Percentiles rank a stretch among this genome's conserved stretches.
Conservation (phyloP, 2,888 invertebrate species). For the Conchocele bisecta region DNA sequence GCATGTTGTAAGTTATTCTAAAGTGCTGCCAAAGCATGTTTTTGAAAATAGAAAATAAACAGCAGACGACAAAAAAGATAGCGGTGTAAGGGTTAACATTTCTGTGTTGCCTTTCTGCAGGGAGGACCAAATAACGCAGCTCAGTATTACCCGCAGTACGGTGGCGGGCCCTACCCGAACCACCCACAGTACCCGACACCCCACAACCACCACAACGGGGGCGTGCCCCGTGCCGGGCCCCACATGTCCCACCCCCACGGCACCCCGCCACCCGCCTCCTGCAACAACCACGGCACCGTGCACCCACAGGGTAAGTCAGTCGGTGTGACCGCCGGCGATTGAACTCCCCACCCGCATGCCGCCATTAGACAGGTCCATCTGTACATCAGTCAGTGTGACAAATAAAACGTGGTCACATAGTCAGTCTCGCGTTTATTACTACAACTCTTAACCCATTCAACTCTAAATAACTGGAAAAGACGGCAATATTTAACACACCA, state of each 20-base stretch:
- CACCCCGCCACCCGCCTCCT: conserved; percentile 68
- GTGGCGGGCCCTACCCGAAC: conserved; percentile 75
- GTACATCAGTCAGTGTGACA: no score
- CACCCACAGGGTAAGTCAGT: conserved; percentile 60
- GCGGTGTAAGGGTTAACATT: not conserved
- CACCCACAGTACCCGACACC: conserved; percentile 67
- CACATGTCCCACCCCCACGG: conserved; percentile 83
- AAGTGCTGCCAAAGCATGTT: no score
- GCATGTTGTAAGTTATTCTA: no score
- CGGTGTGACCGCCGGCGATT: no score
- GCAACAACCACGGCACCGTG: conserved; percentile 68
- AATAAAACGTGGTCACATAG: no score
- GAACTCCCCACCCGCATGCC: no score
- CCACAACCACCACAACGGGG: conserved; percentile 75
- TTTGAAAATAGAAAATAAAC: not conserved
- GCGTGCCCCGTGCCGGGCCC: conserved; percentile 24
- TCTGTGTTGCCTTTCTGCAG: conserved; percentile 59
- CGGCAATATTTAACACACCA: no score
- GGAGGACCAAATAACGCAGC: conserved; percentile 79
- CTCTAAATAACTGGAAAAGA: no score
- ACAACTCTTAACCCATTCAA: no score
- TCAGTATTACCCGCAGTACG: conserved; percentile 88
- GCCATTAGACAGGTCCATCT: no score
- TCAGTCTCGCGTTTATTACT: no score
- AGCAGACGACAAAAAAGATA: no score